phyloP scores from a whole-genome alignment of 2,113 vertebrate genomes.

The Oceanodroma tethys region DNA sequence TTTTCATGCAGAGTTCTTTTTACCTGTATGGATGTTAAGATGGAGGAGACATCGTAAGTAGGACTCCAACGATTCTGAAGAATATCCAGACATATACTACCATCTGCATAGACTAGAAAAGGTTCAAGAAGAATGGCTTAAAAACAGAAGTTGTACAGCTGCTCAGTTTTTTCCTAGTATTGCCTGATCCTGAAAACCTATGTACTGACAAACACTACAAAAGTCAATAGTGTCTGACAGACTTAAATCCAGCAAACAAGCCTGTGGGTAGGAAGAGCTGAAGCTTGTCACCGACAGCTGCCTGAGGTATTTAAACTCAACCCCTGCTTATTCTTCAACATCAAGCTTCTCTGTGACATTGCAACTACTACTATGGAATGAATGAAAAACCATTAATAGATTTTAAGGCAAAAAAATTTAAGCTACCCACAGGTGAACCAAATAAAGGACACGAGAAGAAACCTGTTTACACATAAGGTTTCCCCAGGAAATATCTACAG shows the following conservation, averaged over 20 bases:
- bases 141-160: neutral
- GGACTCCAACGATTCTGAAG: slow-evolving; percentile 99
- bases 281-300: neutral
- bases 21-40: slow-evolving; percentile 99
- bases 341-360: neutral
- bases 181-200: neutral
- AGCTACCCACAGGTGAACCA: neutral
- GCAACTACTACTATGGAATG: neutral
- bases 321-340: neutral
- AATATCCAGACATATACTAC: slow-evolving; percentile 99
- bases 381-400: neutral
- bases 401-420: neutral
- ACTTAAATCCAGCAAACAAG: neutral
- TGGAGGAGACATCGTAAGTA: slow-evolving; percentile 98
- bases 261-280: neutral
- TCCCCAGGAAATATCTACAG: neutral
- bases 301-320: neutral
- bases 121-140: neutral
- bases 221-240: neutral
- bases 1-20: slow-evolving; percentile 4
- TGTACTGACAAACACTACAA: neutral
- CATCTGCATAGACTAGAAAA: slow-evolving; percentile 93
- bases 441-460: neutral
- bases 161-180: neutral
- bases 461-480: neutral